phyloP scores from a whole-genome alignment of 2,797 vertebrate genomes.

The Aldrovandia affinis region DNA sequence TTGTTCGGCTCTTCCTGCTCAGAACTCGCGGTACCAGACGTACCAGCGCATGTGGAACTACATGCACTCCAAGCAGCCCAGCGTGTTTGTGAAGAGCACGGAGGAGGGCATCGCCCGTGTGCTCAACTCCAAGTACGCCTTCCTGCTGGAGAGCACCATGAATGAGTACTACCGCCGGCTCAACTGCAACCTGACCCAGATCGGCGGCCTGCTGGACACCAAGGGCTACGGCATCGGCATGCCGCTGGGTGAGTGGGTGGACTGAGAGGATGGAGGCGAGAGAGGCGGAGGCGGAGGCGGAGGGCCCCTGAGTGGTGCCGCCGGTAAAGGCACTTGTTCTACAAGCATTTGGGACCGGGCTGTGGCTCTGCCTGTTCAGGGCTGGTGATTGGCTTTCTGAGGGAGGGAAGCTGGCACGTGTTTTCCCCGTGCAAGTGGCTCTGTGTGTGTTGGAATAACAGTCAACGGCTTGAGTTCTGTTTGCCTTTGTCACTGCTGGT shows the following conservation, averaged over 20 bases:
- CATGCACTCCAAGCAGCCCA: slow-evolving; percentile 97
- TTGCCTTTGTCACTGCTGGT: too few species aligned
- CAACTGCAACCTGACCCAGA: slow-evolving; percentile 97
- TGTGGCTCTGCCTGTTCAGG: too few species aligned
- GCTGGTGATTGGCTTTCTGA: too few species aligned
- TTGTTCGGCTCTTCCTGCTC: not conserved
- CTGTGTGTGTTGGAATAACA: too few species aligned
- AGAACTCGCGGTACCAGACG: slow-evolving; percentile 97
- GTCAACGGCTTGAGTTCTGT: too few species aligned
- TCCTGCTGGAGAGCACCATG: slow-evolving; percentile 98
- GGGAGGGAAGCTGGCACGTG: too few species aligned
- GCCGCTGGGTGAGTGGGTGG: slow-evolving; percentile 86
- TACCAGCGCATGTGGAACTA: slow-evolving; percentile 99
- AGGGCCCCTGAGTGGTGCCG: too few species aligned
- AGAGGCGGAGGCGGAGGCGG: not conserved
- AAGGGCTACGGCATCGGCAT: slow-evolving; percentile 99
- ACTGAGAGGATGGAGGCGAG: too few species aligned
- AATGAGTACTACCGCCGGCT: slow-evolving; percentile 96
- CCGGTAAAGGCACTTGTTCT: too few species aligned
- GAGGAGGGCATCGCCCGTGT: slow-evolving; percentile 95
- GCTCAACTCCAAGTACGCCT: slow-evolving; percentile 96
- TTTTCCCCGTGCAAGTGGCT: too few species aligned
- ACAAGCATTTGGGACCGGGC: too few species aligned
- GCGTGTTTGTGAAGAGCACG: slow-evolving; percentile 97
- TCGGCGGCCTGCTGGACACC: slow-evolving; percentile 97